Percentiles rank a stretch among this genome's conserved stretches.
phyloP scores from a whole-genome alignment of 53 echinoderm and acorn worm genomes.

The Echinometra lucunter region DNA sequence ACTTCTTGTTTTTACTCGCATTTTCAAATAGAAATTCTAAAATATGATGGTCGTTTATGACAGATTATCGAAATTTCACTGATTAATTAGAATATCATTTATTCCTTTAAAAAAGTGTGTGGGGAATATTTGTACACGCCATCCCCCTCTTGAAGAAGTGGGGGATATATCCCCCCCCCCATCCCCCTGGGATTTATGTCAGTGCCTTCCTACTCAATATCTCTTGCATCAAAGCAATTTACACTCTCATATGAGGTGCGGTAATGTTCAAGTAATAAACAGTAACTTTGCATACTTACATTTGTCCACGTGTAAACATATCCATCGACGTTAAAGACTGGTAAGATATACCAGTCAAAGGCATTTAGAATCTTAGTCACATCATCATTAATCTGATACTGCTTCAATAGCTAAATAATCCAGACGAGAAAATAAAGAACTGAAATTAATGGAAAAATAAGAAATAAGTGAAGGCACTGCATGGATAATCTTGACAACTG shows the following conservation, averaged over 20 bases:
- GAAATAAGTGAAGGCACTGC: not conserved
- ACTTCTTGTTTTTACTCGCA: too few relatives aligned
- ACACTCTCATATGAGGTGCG: too few relatives aligned
- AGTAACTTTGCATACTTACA: slow-evolving; percentile 29
- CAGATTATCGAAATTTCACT: too few relatives aligned
- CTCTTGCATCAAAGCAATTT: not conserved
- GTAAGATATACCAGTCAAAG: slow-evolving; percentile 74
- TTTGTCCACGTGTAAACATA: slow-evolving; percentile 68
- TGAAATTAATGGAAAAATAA: not conserved
- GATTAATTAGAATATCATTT: too few relatives aligned
- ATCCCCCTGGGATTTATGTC: not conserved
- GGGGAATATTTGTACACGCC: too few relatives aligned
- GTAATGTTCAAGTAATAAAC: not conserved
- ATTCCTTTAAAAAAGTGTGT: too few relatives aligned
- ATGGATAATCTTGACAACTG: too few relatives aligned
- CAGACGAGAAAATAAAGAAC: not conserved
- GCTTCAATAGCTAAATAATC: slow-evolving; percentile 35
- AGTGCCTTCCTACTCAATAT: not conserved
- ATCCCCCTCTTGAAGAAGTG: too few relatives aligned
- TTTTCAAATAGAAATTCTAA: too few relatives aligned
- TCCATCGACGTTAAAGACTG: slow-evolving; percentile 76
- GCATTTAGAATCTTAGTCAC: slow-evolving; percentile 37
- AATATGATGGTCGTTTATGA: too few relatives aligned
- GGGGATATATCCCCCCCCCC: too few relatives aligned
- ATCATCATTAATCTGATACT: not conserved